These are phyloP conservation scores for Saccostrea glomerata DNA, from an alignment of 1,140 invertebrate species.

Conservation along the genomic window DNA sequence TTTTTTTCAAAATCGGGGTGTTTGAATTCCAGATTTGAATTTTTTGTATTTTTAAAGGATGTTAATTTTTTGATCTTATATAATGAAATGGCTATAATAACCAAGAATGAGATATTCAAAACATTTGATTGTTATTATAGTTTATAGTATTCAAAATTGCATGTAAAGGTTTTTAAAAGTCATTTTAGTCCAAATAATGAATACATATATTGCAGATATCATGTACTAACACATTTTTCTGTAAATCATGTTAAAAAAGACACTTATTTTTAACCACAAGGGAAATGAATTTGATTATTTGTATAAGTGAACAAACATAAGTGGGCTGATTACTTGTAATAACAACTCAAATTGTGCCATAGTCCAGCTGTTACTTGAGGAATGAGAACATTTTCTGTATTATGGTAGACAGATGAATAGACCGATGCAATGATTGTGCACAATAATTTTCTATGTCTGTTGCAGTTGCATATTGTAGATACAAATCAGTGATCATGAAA, in stretches of 20 bases:
- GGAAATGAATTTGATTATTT: neutral
- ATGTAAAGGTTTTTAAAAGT: too few relatives aligned
- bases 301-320: neutral
- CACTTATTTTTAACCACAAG: neutral
- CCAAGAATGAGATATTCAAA: neutral
- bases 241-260: neutral
- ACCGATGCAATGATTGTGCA: neutral
- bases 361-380: neutral
- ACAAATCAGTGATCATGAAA: neutral
- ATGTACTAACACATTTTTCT: neutral
- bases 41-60: too few relatives aligned
- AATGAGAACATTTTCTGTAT: neutral
- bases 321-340: neutral
- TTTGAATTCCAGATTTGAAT: too few relatives aligned
- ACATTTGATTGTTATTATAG: neutral
- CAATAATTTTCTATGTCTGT: neutral
- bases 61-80: too few relatives aligned
- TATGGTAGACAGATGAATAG: neutral
- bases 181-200: too few relatives aligned
- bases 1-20: too few relatives aligned
- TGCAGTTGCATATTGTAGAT: neutral
- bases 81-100: too few relatives aligned
- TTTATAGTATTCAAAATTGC: neutral
- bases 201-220: neutral
- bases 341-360: conserved; percentile 10